Evolutionary conservation across 2,888 invertebrate species (phyloP).

Genomic region (Anthrax anthrax): DNA sequence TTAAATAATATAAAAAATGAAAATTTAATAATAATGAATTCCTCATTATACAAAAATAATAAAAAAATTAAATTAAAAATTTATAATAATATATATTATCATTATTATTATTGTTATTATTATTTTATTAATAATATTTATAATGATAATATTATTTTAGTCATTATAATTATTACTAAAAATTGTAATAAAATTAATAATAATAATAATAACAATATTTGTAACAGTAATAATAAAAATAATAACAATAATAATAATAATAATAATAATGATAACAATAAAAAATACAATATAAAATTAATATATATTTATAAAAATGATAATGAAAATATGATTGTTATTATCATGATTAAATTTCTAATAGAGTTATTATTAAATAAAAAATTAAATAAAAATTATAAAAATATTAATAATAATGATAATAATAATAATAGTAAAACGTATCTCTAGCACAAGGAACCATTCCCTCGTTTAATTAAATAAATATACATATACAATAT

Average conservation of each 20-base stretch:
- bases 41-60: slow-evolving; percentile 6
- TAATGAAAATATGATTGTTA: too few relatives aligned
- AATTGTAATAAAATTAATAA: too few relatives aligned
- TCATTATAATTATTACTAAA: too few relatives aligned
- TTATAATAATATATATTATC: background rate
- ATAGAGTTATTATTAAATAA: too few relatives aligned
- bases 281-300: background rate
- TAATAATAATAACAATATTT: too few relatives aligned
- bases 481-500: background rate
- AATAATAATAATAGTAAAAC: slow-evolving; percentile 7
- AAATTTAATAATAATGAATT: slow-evolving; percentile 6
- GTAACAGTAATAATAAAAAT: too few relatives aligned
- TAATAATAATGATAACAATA: background rate
- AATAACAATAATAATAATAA: too few relatives aligned
- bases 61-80: background rate
- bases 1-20: slow-evolving; percentile 31
- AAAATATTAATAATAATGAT: slow-evolving; percentile 3
- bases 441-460: slow-evolving; percentile 14
- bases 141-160: too few relatives aligned
- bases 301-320: too few relatives aligned
- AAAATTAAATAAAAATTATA: too few relatives aligned
- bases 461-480: slow-evolving; percentile 12
- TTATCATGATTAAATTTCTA: too few relatives aligned
- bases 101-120: slow-evolving; percentile 4
- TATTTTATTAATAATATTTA: background rate